Conservation (phyloP, 2,797 vertebrate genomes). For the Allobates femoralis region DNA sequence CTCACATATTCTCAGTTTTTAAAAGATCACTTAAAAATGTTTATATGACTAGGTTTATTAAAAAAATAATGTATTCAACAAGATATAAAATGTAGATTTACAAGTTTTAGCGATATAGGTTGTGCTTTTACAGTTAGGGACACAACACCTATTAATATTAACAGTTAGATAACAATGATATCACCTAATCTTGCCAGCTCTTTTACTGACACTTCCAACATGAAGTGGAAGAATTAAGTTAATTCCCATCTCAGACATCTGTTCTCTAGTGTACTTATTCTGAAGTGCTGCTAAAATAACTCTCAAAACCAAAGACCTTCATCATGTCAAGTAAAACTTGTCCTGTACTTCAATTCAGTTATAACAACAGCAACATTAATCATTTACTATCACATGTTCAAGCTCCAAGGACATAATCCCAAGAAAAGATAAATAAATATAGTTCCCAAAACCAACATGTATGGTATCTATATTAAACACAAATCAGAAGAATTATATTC, state of each 20-base stretch:
- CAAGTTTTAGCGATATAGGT: not conserved
- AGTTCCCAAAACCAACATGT: not conserved
- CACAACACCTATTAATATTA: constrained; percentile 35
- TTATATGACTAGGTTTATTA: no score
- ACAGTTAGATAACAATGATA: constrained; percentile 52
- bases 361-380: constrained; percentile 43
- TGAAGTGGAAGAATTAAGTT: constrained; percentile 59
- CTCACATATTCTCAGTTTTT: no score
- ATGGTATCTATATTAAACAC: not conserved
- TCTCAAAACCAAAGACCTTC: constrained; percentile 38
- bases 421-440: not conserved
- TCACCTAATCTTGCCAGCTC: constrained; percentile 32
- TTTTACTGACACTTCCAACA: constrained; percentile 41
- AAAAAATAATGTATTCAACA: no score
- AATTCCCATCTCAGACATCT: constrained; percentile 59
- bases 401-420: constrained; percentile 7
- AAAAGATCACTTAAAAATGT: no score
- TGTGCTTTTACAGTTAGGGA: not conserved
- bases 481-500: no score
- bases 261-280: constrained; percentile 53
- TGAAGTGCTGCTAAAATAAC: constrained; percentile 59
- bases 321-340: constrained; percentile 44
- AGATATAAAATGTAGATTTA: not conserved
- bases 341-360: constrained; percentile 41
- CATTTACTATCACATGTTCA: constrained; percentile 16